Evolutionary conservation across 2,113 vertebrate species (phyloP).

Genomic region (Aptenodytes patagonicus): DNA sequence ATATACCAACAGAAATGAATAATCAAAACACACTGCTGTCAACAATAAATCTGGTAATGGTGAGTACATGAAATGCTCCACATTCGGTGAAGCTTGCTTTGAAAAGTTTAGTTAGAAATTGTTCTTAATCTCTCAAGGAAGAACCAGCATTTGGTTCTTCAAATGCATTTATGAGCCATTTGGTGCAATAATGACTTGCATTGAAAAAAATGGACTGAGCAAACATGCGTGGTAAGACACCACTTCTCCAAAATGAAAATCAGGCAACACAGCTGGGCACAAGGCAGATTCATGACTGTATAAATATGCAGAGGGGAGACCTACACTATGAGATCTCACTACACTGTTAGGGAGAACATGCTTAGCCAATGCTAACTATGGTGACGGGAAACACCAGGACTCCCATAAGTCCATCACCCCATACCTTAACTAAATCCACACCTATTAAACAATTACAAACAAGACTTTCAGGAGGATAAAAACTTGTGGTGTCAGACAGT

Average conservation of each 20-base stretch:
- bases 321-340: neutral
- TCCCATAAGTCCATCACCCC: neutral
- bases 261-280: neutral
- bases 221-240: neutral
- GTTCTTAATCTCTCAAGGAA: neutral
- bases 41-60: neutral
- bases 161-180: neutral
- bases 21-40: neutral
- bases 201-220: neutral
- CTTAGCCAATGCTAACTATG: neutral
- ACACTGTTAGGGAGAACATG: accelerated
- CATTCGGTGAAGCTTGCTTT: accelerated
- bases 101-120: neutral
- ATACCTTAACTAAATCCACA: neutral
- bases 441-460: neutral
- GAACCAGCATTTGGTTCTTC: neutral
- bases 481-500: neutral
- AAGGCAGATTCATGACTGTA: neutral
- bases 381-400: neutral
- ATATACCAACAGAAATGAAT: neutral
- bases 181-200: neutral
- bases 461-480: neutral
- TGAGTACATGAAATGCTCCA: neutral
- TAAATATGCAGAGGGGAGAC: neutral
- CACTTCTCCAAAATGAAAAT: neutral